phyloP scores from a whole-genome alignment of 2,888 invertebrate species.

The Abscondita cerata region DNA sequence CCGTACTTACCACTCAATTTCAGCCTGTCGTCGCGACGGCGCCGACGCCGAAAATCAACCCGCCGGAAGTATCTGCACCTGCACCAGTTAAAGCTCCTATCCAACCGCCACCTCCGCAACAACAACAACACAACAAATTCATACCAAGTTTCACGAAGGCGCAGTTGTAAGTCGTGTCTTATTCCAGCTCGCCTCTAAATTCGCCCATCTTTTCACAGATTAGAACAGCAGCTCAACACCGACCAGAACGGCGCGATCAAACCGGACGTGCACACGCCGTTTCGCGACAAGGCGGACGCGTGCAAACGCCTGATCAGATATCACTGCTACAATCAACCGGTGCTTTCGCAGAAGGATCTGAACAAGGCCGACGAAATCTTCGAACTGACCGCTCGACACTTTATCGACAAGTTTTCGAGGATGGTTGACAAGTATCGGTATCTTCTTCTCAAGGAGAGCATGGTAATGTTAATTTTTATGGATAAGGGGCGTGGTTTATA shows the following conservation, averaged over 20 bases:
- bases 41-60: slow-evolving; percentile 24
- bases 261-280: slow-evolving; percentile 77
- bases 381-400: slow-evolving; percentile 70
- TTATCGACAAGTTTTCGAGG: slow-evolving; percentile 72
- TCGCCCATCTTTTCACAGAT: slow-evolving; percentile 59
- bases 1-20: too few species aligned
- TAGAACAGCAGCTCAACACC: slow-evolving; percentile 76
- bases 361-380: slow-evolving; percentile 74
- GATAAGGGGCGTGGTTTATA: too few species aligned
- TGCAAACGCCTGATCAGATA: slow-evolving; percentile 78
- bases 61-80: slow-evolving; percentile 1
- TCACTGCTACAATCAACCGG: slow-evolving; percentile 76
- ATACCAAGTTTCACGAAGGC: slow-evolving; percentile 53
- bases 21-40: slow-evolving; percentile 17
- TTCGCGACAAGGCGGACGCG: slow-evolving; percentile 74
- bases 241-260: slow-evolving; percentile 78
- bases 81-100: neutral
- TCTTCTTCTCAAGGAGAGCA: slow-evolving; percentile 77
- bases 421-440: slow-evolving; percentile 78
- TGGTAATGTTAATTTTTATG: slow-evolving; percentile 62
- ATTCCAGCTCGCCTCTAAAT: neutral
- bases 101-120: slow-evolving; percentile 25
- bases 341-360: slow-evolving; percentile 68
- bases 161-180: slow-evolving; percentile 54
- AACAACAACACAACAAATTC: slow-evolving; percentile 44